phyloP scores from a whole-genome alignment of 2,888 invertebrate genomes.

The Macrostomum cliftonense region DNA sequence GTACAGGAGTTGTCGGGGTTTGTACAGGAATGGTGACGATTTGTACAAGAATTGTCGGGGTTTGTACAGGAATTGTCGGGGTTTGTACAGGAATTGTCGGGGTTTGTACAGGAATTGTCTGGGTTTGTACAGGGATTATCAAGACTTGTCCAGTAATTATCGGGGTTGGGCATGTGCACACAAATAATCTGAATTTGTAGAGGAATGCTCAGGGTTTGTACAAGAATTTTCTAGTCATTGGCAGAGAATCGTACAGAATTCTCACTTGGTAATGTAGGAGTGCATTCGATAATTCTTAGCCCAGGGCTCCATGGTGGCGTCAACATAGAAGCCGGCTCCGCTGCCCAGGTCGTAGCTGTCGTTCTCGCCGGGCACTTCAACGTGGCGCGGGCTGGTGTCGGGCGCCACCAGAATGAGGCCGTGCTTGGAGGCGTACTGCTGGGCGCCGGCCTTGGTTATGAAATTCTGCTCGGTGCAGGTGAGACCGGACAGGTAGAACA shows the following conservation, averaged over 20 bases:
- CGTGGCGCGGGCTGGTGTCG: constrained; percentile 68
- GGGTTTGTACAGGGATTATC: too few relatives aligned
- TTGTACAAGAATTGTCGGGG: too few relatives aligned
- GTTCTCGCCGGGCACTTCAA: constrained; percentile 71
- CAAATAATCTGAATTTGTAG: too few relatives aligned
- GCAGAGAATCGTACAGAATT: neutral
- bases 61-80: too few relatives aligned
- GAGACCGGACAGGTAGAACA: constrained; percentile 67
- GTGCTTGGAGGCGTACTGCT: constrained; percentile 65
- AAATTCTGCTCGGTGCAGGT: constrained; percentile 88
- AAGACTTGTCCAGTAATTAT: too few relatives aligned
- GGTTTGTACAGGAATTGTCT: too few relatives aligned
- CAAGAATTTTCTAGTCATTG: too few relatives aligned
- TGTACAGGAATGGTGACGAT: too few relatives aligned
- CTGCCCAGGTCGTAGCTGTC: constrained; percentile 82
- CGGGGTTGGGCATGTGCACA: too few relatives aligned
- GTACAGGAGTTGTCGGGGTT: too few relatives aligned
- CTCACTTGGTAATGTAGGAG: constrained; percentile 69
- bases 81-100: too few relatives aligned
- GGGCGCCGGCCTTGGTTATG: constrained; percentile 80
- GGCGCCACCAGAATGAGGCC: constrained; percentile 73
- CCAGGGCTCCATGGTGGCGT: constrained; percentile 80
- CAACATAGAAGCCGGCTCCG: constrained; percentile 82
- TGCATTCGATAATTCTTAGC: constrained; percentile 79
- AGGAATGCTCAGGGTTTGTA: too few relatives aligned